Conservation (phyloP, 2,113 vertebrate genomes). For the Astur gentilis region DNA sequence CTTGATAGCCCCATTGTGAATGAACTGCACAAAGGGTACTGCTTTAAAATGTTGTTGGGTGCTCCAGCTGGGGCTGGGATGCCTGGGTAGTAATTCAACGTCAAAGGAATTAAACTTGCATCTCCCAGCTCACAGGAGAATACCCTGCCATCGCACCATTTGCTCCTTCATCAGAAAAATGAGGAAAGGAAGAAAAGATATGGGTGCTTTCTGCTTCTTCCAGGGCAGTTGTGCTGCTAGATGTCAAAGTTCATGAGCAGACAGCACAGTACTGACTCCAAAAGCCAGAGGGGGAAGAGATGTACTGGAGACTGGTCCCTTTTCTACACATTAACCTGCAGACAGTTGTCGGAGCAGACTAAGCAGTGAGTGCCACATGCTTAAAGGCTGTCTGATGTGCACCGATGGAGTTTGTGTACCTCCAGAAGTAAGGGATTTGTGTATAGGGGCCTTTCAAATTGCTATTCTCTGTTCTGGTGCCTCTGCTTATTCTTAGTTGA, state of each 20-base stretch:
- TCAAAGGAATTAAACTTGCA: not conserved
- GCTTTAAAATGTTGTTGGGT: not conserved
- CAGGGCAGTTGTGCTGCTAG: not conserved
- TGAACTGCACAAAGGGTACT: not conserved
- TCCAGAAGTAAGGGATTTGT: not conserved
- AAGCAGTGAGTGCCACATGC: not conserved
- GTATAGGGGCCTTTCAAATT: not conserved
- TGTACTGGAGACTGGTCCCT: not conserved
- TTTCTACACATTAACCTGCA: not conserved
- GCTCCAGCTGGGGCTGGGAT: not conserved
- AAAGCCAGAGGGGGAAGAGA: not conserved
- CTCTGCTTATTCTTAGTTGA: not conserved
- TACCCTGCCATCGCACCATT: rapidly evolving
- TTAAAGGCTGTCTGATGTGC: not conserved
- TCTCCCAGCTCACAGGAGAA: not conserved
- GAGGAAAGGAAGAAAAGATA: not conserved
- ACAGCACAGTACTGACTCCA: not conserved
- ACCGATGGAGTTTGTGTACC: not conserved
- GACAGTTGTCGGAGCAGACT: not conserved
- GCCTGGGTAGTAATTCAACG: not conserved
- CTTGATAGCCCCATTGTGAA: not conserved
- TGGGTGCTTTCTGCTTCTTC: not conserved
- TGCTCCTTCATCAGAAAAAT: not conserved
- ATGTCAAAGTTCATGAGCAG: not conserved
- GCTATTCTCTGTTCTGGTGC: not conserved